Conservation (phyloP, 2,113 vertebrate genomes). For the Melanerpes aurifrons region DNA sequence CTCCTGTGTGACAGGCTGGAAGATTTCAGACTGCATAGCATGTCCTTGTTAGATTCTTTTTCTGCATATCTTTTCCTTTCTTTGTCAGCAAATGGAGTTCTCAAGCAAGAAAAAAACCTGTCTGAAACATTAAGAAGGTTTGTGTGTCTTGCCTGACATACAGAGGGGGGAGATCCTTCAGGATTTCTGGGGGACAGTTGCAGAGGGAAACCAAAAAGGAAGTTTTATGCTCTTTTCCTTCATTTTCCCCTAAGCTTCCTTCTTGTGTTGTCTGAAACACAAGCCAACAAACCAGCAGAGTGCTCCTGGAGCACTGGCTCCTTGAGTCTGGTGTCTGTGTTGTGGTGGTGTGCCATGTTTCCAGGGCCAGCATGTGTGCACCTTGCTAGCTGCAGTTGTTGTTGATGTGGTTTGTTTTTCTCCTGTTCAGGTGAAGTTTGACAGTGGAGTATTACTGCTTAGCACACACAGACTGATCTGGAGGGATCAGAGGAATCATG, state of each 20-base stretch:
- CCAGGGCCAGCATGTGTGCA: not conserved
- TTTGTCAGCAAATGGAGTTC: not conserved
- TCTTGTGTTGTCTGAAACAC: not conserved
- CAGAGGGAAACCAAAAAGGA: not conserved
- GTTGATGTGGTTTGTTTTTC: not conserved
- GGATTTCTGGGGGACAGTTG: slow-evolving; percentile 17
- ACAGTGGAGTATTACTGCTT: slow-evolving; percentile 86
- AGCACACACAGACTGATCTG: slow-evolving; percentile 94
- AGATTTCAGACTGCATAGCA: not conserved
- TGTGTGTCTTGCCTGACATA: not conserved
- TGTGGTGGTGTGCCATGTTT: not conserved
- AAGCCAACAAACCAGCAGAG: not conserved
- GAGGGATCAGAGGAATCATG: slow-evolving; percentile 93
- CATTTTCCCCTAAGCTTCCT: not conserved
- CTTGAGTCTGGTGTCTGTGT: not conserved
- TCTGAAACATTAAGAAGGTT: not conserved
- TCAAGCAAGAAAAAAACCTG: not conserved
- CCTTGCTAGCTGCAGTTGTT: not conserved
- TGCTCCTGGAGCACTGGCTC: not conserved
- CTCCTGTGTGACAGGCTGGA: not conserved
- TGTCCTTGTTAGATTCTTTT: not conserved
- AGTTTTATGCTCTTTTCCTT: not conserved
- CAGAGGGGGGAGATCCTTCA: slow-evolving; percentile 32
- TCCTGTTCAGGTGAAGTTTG: slow-evolving; percentile 85
- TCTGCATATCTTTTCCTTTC: not conserved